A percentile compares a stretch with the other conserved stretches of the same genome.
Evolutionary conservation across 92 coral and sea anemone genomes (phyloP).

Genomic region (Micromussa lordhowensis): DNA sequence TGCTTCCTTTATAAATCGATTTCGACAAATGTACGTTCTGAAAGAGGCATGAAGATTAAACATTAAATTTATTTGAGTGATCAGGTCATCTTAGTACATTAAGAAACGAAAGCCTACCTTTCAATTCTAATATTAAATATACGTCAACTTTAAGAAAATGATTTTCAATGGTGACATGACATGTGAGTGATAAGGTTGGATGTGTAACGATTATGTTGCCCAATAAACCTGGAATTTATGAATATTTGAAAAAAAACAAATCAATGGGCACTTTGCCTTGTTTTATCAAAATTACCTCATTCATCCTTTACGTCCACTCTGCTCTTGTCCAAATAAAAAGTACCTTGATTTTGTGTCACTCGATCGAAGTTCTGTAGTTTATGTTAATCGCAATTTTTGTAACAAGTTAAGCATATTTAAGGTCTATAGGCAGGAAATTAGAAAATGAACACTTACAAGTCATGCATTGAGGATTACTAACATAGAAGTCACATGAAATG

Average conservation of each 20-base stretch:
- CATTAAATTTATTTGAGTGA: not conserved
- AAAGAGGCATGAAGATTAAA: not conserved
- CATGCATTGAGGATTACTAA: not conserved
- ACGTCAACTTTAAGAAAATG: not conserved
- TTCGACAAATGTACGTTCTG: not conserved
- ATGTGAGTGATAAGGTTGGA: not conserved
- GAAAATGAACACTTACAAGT: not conserved
- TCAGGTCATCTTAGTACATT: not conserved
- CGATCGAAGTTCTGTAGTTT: not conserved
- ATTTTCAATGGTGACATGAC: not conserved
- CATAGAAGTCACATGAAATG: not conserved
- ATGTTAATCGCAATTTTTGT: not conserved
- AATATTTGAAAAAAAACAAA: not conserved
- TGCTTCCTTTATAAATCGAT: not conserved
- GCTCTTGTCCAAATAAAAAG: not conserved
- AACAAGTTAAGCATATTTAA: not conserved
- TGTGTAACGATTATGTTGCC: not conserved
- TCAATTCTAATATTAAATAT: not conserved
- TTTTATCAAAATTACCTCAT: not conserved
- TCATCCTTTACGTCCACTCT: not conserved
- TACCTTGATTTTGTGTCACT: not conserved
- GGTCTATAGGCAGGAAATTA: not conserved
- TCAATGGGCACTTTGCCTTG: not conserved
- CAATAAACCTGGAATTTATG: not conserved
- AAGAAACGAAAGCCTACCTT: not conserved